A percentile compares a stretch with the other conserved stretches of the same genome.
Evolutionary conservation across 2,888 invertebrate species (phyloP).

Genomic region (Euphydryas editha): DNA sequence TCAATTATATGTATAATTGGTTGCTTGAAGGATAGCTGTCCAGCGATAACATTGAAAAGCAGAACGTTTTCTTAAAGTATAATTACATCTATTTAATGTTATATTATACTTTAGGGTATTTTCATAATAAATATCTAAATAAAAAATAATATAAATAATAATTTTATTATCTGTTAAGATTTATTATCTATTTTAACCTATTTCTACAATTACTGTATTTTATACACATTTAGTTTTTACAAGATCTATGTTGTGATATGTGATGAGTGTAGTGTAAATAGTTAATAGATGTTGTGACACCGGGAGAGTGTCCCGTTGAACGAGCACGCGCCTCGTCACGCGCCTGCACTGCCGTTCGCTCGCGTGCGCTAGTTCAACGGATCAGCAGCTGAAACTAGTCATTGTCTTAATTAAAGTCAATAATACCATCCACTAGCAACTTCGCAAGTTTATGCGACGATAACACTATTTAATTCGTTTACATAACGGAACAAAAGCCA

Average conservation of each 20-base stretch:
- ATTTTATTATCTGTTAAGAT: not conserved
- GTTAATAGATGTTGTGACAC: constrained; percentile 3
- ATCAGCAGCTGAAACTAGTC: constrained; percentile 70
- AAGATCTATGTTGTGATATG: not conserved
- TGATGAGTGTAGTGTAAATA: not conserved
- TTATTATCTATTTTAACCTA: not conserved
- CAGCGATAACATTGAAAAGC: not conserved
- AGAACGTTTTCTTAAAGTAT: not conserved
- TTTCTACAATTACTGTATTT: not conserved
- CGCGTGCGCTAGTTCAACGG: constrained; percentile 74
- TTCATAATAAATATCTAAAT: too few species aligned
- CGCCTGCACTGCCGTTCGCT: constrained; percentile 39
- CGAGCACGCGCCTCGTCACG: constrained; percentile 18
- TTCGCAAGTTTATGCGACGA: constrained; percentile 44
- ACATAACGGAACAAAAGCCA: constrained; percentile 31
- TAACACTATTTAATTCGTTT: constrained; percentile 34
- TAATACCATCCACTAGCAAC: constrained; percentile 50
- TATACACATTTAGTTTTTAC: not conserved
- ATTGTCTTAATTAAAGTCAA: constrained; percentile 70
- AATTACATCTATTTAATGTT: not conserved
- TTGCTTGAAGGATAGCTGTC: not conserved
- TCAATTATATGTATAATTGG: constrained; percentile 18
- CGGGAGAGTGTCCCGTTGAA: constrained; percentile 18
- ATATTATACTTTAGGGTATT: too few species aligned
- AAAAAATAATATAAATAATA: too few species aligned